These are phyloP conservation scores for Stercorarius parasiticus DNA, from an alignment of 2,113 vertebrate genomes.

Conservation along the genomic window DNA sequence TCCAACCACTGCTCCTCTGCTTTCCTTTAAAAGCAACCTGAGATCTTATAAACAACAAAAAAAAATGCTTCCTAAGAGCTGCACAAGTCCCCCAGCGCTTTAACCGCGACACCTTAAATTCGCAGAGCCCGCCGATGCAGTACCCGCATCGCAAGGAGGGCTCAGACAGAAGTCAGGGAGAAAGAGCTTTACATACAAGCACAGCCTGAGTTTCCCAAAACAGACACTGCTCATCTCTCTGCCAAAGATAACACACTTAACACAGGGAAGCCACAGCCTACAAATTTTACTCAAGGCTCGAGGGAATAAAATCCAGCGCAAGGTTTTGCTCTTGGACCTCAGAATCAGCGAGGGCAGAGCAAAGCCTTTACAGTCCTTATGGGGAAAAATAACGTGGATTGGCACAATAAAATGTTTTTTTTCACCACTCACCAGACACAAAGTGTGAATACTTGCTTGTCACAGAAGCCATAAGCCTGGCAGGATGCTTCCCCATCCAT, in stretches of 20 bases:
- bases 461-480: background rate
- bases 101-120: background rate
- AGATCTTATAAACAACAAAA: background rate
- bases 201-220: background rate
- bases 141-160: background rate
- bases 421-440: background rate
- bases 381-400: rapidly evolving
- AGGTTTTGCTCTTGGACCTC: background rate
- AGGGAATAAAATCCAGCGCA: background rate
- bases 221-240: background rate
- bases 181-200: background rate
- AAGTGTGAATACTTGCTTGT: background rate
- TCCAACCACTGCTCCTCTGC: background rate
- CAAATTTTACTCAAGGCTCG: background rate
- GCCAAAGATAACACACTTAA: constrained; percentile 25
- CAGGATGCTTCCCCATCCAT: background rate
- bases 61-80: background rate
- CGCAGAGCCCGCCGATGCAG: background rate
- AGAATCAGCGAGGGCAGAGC: background rate
- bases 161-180: background rate
- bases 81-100: background rate
- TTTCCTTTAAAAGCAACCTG: background rate
- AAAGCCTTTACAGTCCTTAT: background rate
- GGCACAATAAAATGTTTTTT: background rate
- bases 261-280: background rate